Evolutionary conservation across 2,888 invertebrate species (phyloP), one percentile per base, ranked within the genome.

Genomic region (Doris montereyensis): DNA sequence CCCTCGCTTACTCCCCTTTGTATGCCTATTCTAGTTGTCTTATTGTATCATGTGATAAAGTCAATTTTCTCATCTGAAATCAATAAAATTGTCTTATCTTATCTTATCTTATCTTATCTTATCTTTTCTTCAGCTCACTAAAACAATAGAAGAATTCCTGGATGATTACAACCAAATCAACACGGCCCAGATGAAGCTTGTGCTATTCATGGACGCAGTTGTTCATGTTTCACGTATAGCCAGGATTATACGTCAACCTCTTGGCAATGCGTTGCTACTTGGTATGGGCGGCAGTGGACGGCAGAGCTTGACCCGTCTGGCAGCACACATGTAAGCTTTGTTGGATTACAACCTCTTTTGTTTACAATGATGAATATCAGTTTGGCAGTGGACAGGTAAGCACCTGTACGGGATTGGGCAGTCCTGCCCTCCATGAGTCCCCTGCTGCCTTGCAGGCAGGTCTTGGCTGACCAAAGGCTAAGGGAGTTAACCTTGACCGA

Each of bases 171-270:
- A 97, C 88, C 90, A 91, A 82, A 89, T 92, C 76, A 94, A 94
- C 32, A 95, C 95, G 0, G 94, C 94, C 13, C 95, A 96, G 17
- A 94, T 97, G 93, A 94, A 95, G 84, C 93, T 97, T 82, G 96
- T 96, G 0, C 90, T 97, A 80, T 97, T 97, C 87, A 94, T 95
- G 68, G 96, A 97, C 87, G 97, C 97, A 0, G 93, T 96, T 62
- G 93, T 94, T 3, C 96, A 97, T 87, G 92, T 97, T 83, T 95
- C 95, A 84, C 93, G 96, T 71, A 94, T 97, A 60, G 93, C 95
- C 24, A 93, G 97, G 68, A 94, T 97, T 84, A 94, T 97, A 86
- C 93, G 96, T 0, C 96, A 97, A 88, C 95, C 96, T 0, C 94
- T 95, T 30, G 92, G 92, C 76, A 91, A 91, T 87, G 91, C 91